Evolutionary conservation across 2,888 invertebrate species (phyloP).

Genomic region (Gibbula magus): DNA sequence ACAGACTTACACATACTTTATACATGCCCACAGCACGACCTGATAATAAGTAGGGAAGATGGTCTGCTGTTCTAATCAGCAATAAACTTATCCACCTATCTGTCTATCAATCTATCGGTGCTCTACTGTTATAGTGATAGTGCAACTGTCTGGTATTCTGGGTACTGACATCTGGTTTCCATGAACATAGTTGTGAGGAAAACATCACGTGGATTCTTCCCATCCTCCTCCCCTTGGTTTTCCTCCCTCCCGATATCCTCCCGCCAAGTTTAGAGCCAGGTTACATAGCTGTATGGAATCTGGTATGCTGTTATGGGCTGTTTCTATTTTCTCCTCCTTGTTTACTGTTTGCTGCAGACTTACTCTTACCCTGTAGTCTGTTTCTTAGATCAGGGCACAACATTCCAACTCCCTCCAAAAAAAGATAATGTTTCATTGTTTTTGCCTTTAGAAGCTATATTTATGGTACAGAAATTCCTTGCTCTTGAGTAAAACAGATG

Average conservation of each 20-base stretch:
- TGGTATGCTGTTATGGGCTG: neutral
- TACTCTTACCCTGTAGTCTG: neutral
- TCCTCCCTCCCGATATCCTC: neutral
- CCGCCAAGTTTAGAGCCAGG: neutral
- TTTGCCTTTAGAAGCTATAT: too few relatives aligned
- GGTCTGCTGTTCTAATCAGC: too few relatives aligned
- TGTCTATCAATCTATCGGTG: neutral
- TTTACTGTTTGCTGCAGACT: neutral
- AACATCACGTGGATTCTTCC: too few relatives aligned
- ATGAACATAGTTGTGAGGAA: conserved; percentile 8
- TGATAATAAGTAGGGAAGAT: too few relatives aligned
- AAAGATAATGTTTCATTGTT: too few relatives aligned
- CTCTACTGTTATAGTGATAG: neutral
- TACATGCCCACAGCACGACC: too few relatives aligned
- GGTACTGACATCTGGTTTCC: neutral
- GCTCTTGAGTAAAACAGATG: too few relatives aligned
- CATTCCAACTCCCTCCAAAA: neutral
- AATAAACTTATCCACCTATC: too few relatives aligned
- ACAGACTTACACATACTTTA: too few relatives aligned
- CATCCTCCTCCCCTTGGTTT: too few relatives aligned
- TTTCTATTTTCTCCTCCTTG: neutral
- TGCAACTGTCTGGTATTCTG: neutral
- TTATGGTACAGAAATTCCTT: too few relatives aligned
- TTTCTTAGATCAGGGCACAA: neutral
- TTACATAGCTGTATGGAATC: neutral